A percentile compares a stretch with the other conserved stretches of the same genome.
Evolutionary conservation across 2,888 invertebrate species (phyloP).

Genomic region (Elgonia sp.): DNA sequence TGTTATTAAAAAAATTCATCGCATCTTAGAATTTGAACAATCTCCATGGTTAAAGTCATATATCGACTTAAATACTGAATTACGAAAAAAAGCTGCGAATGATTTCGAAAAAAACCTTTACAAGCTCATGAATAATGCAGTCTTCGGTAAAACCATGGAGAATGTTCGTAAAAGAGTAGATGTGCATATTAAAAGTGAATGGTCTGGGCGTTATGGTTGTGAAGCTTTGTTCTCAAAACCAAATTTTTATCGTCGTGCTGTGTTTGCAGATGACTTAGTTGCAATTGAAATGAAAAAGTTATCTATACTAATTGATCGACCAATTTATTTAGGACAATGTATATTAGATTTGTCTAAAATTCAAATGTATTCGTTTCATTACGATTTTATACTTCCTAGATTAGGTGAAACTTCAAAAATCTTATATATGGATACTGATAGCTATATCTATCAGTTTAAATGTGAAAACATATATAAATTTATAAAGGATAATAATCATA

Average conservation of each 20-base stretch:
- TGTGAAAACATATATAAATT: constrained; percentile 46
- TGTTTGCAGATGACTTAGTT: constrained; percentile 45
- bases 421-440: constrained; percentile 4
- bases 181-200: no score
- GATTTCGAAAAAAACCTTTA: no score
- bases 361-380: constrained; percentile 17
- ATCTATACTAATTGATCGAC: background rate
- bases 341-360: constrained; percentile 36
- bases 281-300: background rate
- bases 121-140: no score
- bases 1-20: no score
- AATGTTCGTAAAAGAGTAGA: no score
- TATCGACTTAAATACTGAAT: no score
- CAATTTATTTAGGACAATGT: constrained; percentile 5
- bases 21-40: no score
- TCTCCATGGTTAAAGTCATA: no score
- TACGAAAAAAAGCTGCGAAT: no score
- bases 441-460: constrained; percentile 13
- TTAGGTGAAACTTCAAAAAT: constrained; percentile 3
- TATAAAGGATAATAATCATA: constrained; percentile 75
- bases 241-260: constrained; percentile 81
- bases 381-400: constrained; percentile 15
- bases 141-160: no score
- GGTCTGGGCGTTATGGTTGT: constrained; percentile 82
- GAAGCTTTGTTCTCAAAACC: constrained; percentile 81